Conservation (phyloP, 2,888 invertebrate genomes). For the Agonopterix arenella region DNA sequence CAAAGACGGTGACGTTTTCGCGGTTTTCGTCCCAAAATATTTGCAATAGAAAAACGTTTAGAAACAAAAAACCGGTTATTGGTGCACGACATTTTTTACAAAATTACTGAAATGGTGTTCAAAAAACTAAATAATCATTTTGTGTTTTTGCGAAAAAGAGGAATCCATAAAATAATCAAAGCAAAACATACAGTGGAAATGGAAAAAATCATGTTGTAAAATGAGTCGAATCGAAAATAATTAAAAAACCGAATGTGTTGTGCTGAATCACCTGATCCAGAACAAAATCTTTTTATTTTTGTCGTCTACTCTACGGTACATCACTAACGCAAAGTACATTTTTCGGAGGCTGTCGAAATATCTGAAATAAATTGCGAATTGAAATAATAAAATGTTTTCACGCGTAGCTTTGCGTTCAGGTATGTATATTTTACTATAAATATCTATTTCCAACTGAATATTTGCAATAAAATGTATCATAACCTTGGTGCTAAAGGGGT, state of each 20-base stretch:
- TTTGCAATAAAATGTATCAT: slow-evolving; percentile 22
- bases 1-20: too few relatives aligned
- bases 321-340: slow-evolving; percentile 56
- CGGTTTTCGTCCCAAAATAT: too few relatives aligned
- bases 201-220: too few relatives aligned
- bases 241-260: background rate
- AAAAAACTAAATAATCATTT: too few relatives aligned
- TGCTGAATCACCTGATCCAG: background rate
- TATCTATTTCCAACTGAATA: slow-evolving; percentile 4
- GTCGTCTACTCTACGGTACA: slow-evolving; percentile 19
- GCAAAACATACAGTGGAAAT: too few relatives aligned
- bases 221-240: too few relatives aligned
- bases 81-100: too few relatives aligned
- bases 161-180: too few relatives aligned
- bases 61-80: too few relatives aligned
- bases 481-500: slow-evolving; percentile 48
- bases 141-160: too few relatives aligned
- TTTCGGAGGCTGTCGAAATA: slow-evolving; percentile 44
- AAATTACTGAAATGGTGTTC: too few relatives aligned
- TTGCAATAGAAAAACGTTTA: too few relatives aligned
- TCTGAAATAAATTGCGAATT: slow-evolving; percentile 34
- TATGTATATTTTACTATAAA: slow-evolving; percentile 45
- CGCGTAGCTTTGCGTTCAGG: slow-evolving; percentile 82
- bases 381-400: slow-evolving; percentile 78
- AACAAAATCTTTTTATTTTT: background rate